A percentile compares a stretch with the other conserved stretches of the same genome.
These are phyloP conservation scores for Coelopa frigida DNA, from an alignment of 1,140 invertebrate genomes.

Conservation along the genomic window DNA sequence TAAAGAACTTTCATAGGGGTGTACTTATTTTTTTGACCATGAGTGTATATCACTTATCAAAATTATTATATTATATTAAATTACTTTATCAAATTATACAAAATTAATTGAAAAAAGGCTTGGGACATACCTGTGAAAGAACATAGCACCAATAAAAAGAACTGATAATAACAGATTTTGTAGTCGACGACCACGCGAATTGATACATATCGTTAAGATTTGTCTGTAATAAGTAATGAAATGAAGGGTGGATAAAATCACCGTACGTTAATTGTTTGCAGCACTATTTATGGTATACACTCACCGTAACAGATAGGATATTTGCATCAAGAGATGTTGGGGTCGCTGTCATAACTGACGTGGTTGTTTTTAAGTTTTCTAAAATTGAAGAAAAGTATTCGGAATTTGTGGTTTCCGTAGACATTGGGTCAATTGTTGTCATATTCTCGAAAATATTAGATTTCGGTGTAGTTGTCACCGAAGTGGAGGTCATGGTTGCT, in stretches of 20 bases:
- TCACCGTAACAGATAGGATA: neutral
- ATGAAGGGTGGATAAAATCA: neutral
- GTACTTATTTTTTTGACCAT: too few species aligned
- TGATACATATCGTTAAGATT: slow-evolving; percentile 26
- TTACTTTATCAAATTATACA: too few species aligned
- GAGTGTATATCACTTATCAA: too few species aligned
- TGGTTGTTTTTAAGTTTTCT: slow-evolving; percentile 6
- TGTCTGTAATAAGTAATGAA: neutral
- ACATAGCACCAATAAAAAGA: slow-evolving; percentile 71
- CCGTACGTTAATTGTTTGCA: neutral
- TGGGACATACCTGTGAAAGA: slow-evolving; percentile 51
- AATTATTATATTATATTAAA: too few species aligned
- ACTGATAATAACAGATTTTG: slow-evolving; percentile 57
- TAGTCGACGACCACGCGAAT: slow-evolving; percentile 54
- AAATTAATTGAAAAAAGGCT: too few species aligned
- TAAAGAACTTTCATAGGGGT: too few species aligned
- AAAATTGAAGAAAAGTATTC: slow-evolving; percentile 12
- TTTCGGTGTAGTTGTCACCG: neutral
- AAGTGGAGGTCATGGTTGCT: neutral
- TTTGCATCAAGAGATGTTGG: neutral
- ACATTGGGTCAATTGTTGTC: neutral
- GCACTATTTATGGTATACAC: neutral
- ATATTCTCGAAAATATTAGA: neutral
- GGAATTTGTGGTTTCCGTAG: neutral
- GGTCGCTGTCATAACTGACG: neutral